Evolutionary conservation across 2,888 invertebrate genomes (phyloP), one percentile per base, ranked within the genome.

Genomic region (Parthenolecanium corni): DNA sequence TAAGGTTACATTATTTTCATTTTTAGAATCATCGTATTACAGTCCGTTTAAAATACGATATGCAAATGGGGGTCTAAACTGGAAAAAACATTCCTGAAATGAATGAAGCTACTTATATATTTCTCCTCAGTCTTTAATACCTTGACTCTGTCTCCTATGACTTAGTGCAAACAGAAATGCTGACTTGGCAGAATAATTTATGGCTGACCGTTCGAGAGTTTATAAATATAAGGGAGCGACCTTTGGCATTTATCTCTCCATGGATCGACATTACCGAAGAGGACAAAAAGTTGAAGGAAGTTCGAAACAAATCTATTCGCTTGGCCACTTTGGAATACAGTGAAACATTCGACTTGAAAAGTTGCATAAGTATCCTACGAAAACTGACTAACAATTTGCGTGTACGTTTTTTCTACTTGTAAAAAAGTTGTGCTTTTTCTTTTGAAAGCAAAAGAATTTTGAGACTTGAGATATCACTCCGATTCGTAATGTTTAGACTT

Each of bases 141-240:
- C n/a, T n/a, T n/a, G n/a, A n/a, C n/a, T n/a, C n/a, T n/a, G n/a
- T n/a, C n/a, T n/a, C n/a, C n/a, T n/a, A n/a, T n/a, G n/a, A n/a
- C 31, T 6, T 9, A 31, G 31, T 31, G 31, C 31, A 31, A 31
- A 9, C 31, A 31, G 31, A 31, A 31, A 82, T 93, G 66, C 70
- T 88, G 14, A 88, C 88, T 69, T 95, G 92, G 90, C 92, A 95
- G 75, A 80, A 81, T 62, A 80, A 87, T 49, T 71, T 94, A 20
- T 95, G 95, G 94, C 72, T 83, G 36, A 82, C 86, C 0, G 74
- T 93, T 0, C 74, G 80, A 64, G 80, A 84, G 38, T 89, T 89
- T 70, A 71, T 82, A 36, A 75, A 77, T 53, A 49, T 64, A 11
- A 65, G 71, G 1, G 61, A 6, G 46, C 52, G 42, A 21, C 18